A percentile compares a stretch with the other conserved stretches of the same genome.
These are phyloP conservation scores for Mastomys coucha DNA, from an alignment of 2,113 vertebrate species.

Conservation along the genomic window DNA sequence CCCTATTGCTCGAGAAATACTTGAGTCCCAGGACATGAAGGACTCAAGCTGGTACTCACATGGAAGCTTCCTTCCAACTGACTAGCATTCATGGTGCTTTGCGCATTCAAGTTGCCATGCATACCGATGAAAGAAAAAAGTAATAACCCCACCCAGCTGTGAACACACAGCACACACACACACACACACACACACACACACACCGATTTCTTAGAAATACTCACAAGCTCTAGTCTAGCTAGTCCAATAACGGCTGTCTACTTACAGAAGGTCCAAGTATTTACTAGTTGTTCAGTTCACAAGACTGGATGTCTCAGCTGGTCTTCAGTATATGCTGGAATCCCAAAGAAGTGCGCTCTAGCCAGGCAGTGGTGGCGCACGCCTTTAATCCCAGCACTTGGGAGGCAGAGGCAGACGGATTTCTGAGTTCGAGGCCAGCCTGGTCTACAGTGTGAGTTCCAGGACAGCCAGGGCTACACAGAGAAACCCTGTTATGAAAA, in stretches of 20 bases:
- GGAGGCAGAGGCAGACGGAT: no score
- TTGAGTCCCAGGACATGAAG: background rate
- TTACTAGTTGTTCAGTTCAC: background rate
- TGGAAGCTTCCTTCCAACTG: background rate
- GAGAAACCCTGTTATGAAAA: no score
- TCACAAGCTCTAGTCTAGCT: background rate
- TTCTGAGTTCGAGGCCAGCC: no score
- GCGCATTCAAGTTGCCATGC: background rate
- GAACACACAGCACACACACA: background rate
- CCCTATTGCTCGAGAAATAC: background rate
- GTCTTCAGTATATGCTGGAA: background rate
- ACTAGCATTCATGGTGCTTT: background rate
- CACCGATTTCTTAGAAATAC: background rate
- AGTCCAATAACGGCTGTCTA: background rate
- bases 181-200: no score
- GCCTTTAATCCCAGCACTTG: no score
- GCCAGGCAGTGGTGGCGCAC: no score
- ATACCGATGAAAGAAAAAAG: background rate
- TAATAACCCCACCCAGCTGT: background rate
- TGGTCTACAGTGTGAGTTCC: no score
- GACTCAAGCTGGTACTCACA: background rate
- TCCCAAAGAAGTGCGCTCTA: background rate
- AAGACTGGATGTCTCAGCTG: background rate
- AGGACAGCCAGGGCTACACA: no score
- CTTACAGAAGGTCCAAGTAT: background rate